Evolutionary conservation across 2,113 vertebrate genomes (phyloP).

Genomic region (Fregetta grallaria): DNA sequence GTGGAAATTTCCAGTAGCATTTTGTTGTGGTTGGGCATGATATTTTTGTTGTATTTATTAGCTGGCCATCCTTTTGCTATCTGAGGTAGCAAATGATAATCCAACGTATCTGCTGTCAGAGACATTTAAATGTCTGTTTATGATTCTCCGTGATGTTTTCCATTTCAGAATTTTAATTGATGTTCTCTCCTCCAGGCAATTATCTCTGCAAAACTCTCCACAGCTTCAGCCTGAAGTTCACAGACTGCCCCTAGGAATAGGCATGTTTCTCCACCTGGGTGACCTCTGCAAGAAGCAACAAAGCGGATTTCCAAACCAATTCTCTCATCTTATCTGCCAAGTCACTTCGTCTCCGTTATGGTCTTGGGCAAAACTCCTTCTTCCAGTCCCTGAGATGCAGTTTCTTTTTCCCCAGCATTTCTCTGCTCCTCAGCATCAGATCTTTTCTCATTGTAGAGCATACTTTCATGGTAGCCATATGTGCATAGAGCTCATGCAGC

Average conservation of each 20-base stretch:
- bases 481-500: neutral
- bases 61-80: neutral
- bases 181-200: neutral
- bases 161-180: conserved; percentile 41
- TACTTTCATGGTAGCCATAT: neutral
- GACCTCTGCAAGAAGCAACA: conserved; percentile 39
- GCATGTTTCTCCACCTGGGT: neutral
- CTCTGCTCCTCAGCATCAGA: neutral
- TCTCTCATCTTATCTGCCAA: conserved; percentile 27
- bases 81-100: neutral
- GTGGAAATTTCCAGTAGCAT: neutral
- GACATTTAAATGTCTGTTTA: neutral
- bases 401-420: neutral
- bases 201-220: neutral
- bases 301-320: conserved; percentile 25
- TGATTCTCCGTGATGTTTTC: neutral
- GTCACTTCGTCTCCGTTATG: neutral
- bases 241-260: conserved; percentile 7
- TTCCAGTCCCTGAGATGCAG: neutral
- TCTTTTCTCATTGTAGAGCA: neutral
- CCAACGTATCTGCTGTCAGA: neutral
- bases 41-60: neutral
- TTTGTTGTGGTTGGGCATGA: neutral
- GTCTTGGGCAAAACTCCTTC: neutral
- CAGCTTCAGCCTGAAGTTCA: neutral